These are phyloP conservation scores for Chloropsis hardwickii DNA, from an alignment of 2,113 vertebrate species.

Conservation along the genomic window DNA sequence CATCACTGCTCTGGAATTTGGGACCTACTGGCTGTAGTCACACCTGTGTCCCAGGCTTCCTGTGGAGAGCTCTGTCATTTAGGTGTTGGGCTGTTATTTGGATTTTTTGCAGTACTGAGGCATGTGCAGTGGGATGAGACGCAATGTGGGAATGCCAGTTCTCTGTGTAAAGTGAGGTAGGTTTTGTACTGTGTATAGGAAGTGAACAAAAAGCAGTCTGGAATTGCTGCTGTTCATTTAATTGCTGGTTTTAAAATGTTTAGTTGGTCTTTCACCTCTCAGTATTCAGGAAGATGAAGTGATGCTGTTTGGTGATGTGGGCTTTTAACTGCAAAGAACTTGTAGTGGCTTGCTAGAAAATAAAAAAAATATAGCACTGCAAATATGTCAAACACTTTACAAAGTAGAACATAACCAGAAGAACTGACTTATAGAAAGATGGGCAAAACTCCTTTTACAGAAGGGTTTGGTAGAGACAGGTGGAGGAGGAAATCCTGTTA, in stretches of 20 bases:
- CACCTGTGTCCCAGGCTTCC: neutral
- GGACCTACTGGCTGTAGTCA: neutral
- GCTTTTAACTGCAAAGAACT: neutral
- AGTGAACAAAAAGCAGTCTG: neutral
- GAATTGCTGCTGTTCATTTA: neutral
- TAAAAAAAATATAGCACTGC: neutral
- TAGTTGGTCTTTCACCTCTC: neutral
- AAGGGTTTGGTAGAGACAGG: neutral
- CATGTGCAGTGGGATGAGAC: neutral
- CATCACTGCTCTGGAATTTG: conserved; percentile 8
- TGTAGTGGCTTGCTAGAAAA: neutral
- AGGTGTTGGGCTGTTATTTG: neutral
- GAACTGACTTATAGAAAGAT: neutral
- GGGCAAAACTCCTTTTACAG: neutral
- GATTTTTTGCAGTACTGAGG: neutral
- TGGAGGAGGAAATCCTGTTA: neutral
- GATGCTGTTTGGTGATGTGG: neutral
- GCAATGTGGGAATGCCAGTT: neutral
- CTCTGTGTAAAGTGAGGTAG: neutral
- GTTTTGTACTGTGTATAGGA: neutral
- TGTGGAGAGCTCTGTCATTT: neutral
- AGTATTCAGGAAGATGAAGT: neutral
- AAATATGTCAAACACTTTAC: neutral
- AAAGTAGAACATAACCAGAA: neutral
- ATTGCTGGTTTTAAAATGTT: neutral